Percentiles rank a stretch among this genome's conserved stretches.
phyloP scores from a whole-genome alignment of 2,797 vertebrate genomes.

The Parauchenoglanis ngamensis region DNA sequence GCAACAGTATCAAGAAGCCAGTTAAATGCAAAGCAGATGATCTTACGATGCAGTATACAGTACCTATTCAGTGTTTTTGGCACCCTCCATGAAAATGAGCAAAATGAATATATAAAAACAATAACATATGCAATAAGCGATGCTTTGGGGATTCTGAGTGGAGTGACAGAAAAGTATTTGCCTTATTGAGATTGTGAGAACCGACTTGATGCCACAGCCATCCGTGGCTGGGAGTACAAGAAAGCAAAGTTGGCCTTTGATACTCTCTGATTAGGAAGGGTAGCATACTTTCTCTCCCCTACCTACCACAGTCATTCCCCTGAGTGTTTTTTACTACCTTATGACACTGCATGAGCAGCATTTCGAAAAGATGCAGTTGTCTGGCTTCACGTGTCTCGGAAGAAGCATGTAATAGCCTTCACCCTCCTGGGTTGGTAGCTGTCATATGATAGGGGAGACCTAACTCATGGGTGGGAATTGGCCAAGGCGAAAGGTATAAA shows the following conservation, averaged over 20 bases:
- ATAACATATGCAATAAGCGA: not conserved
- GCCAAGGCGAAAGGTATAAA: not conserved
- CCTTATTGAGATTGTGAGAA: not conserved
- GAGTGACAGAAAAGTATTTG: not conserved
- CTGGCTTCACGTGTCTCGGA: too few relatives aligned
- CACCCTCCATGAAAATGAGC: not conserved
- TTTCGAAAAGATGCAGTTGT: too few relatives aligned
- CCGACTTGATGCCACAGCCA: not conserved
- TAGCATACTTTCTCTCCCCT: not conserved
- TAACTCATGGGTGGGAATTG: not conserved
- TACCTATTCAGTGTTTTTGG: not conserved
- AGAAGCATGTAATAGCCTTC: too few relatives aligned
- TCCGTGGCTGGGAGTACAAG: not conserved
- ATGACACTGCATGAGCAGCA: too few relatives aligned
- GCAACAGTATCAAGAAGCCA: slow-evolving; percentile 56
- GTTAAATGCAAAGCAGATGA: not conserved
- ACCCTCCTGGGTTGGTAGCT: not conserved
- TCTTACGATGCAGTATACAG: not conserved
- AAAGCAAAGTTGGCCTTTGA: not conserved
- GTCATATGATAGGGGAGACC: not conserved
- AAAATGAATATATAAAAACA: not conserved
- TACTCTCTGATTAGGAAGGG: not conserved
- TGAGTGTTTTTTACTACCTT: too few relatives aligned
- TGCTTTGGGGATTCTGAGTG: not conserved
- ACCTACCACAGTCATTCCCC: too few relatives aligned